A percentile compares a stretch with the other conserved stretches of the same genome.
phyloP scores from a whole-genome alignment of 2,113 vertebrate genomes.

The Octodon degus region DNA sequence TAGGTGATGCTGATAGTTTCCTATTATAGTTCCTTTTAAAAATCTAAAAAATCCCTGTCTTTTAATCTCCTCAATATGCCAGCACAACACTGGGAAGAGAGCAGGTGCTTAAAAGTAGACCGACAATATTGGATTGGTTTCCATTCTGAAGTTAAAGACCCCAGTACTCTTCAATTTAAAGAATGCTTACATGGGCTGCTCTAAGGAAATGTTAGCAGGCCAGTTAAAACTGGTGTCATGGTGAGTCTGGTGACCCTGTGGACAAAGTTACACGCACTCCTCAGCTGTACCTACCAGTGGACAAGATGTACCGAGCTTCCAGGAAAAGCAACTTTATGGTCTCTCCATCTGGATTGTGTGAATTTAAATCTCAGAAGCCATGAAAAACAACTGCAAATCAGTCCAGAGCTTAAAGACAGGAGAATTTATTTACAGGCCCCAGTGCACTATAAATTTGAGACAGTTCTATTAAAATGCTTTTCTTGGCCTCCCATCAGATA shows the following conservation, averaged over 20 bases:
- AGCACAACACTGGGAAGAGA: not conserved
- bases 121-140: not conserved
- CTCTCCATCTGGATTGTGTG: constrained; percentile 45
- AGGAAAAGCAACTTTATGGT: constrained; percentile 64
- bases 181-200: not conserved
- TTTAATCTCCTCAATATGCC: not conserved
- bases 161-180: constrained; percentile 33
- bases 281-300: not conserved
- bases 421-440: constrained; percentile 62
- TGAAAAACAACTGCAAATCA: constrained; percentile 77
- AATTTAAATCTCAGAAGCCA: constrained; percentile 65
- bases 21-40: constrained; percentile 1
- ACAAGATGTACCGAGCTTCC: constrained; percentile 48
- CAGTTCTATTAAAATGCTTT: constrained; percentile 77
- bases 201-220: constrained; percentile 7
- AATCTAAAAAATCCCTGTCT: not conserved
- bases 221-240: constrained; percentile 22
- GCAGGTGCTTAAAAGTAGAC: not conserved
- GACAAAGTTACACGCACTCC: not conserved
- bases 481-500: constrained; percentile 74
- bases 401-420: constrained; percentile 75
- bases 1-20: not conserved
- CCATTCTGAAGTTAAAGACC: not conserved
- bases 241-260: not conserved
- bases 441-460: constrained; percentile 70